Evolutionary conservation across 2,113 vertebrate species (phyloP).

Genomic region (Grantiella picta): DNA sequence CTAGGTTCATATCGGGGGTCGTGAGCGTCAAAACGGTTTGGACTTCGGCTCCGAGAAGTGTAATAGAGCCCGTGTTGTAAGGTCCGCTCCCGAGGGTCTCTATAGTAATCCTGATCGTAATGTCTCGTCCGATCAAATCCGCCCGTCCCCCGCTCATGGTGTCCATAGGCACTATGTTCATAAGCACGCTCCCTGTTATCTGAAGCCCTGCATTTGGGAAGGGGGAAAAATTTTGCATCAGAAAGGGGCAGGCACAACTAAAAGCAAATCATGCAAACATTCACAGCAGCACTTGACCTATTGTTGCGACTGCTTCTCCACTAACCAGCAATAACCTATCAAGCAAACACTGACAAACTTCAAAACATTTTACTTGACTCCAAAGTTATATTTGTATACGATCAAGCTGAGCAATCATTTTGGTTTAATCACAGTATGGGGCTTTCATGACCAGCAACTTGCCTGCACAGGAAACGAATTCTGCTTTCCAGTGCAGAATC

Average conservation of each 20-base stretch:
- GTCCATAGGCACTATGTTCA: constrained; percentile 98
- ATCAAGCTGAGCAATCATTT: constrained; percentile 30
- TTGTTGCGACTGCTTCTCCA: constrained; percentile 19
- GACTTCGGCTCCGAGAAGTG: constrained; percentile 93
- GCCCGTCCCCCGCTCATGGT: constrained; percentile 94
- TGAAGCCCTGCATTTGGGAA: constrained; percentile 87
- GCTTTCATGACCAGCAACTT: constrained; percentile 68
- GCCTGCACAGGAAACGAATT: background rate
- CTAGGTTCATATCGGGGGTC: constrained; percentile 92
- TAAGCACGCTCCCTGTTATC: constrained; percentile 96
- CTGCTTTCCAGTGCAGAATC: background rate
- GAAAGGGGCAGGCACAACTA: constrained; percentile 40
- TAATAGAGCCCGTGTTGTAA: constrained; percentile 91
- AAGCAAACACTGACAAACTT: constrained; percentile 64
- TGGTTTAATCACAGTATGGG: constrained; percentile 4
- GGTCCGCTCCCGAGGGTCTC: constrained; percentile 91
- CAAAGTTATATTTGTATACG: background rate
- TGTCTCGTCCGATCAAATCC: constrained; percentile 95
- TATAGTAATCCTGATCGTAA: constrained; percentile 98
- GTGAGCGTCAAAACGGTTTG: constrained; percentile 91
- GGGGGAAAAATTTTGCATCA: constrained; percentile 73
- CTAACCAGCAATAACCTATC: constrained; percentile 55
- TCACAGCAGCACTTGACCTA: constrained; percentile 47
- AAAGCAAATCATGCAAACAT: constrained; percentile 75
- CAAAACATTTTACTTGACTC: constrained; percentile 33